These are phyloP conservation scores for Apogon hyalosoma DNA, from an alignment of 2,797 vertebrate genomes.

Conservation along the genomic window DNA sequence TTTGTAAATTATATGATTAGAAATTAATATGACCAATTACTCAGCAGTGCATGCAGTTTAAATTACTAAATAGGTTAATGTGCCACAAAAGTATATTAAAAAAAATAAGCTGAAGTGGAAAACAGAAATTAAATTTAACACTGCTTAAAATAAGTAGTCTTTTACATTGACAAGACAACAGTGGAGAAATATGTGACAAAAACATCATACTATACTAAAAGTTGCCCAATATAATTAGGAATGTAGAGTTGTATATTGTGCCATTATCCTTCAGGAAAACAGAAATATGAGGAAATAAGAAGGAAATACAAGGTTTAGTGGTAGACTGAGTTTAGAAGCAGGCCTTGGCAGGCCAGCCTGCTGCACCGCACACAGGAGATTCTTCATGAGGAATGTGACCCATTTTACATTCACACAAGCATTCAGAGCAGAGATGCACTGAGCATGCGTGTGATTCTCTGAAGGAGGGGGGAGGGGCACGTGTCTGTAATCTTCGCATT, in stretches of 20 bases:
- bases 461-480: constrained; percentile 71
- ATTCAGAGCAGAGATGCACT: constrained; percentile 62
- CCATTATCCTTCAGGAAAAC: not conserved
- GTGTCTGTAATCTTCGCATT: constrained; percentile 77
- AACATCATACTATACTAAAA: not conserved
- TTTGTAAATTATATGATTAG: no score
- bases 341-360: constrained; percentile 76
- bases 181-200: no score
- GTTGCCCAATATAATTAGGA: not conserved
- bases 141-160: no score
- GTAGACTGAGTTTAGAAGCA: constrained; percentile 56
- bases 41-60: no score
- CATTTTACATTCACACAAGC: constrained; percentile 81
- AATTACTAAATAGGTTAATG: no score
- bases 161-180: no score
- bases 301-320: constrained; percentile 32
- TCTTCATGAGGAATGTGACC: constrained; percentile 85
- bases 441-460: constrained; percentile 71
- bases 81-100: no score
- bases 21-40: no score
- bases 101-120: no score
- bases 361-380: constrained; percentile 78
- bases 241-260: not conserved
- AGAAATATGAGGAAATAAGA: constrained; percentile 17
- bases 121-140: no score